Evolutionary conservation across 1,140 invertebrate species (phyloP).

Genomic region (Nixonia krombeini): DNA sequence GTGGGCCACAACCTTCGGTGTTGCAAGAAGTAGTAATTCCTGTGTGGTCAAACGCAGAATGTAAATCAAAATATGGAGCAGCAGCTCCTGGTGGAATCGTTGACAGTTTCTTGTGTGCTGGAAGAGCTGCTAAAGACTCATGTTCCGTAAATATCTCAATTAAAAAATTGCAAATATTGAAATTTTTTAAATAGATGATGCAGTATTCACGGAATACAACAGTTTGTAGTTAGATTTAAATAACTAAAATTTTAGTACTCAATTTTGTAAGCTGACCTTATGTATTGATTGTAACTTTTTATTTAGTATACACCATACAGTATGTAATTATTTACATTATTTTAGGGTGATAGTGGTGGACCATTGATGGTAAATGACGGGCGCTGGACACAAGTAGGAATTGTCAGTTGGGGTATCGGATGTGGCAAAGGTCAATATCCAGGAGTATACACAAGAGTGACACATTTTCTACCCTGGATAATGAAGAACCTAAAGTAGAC

Average conservation of each 20-base stretch:
- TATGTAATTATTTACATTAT: conserved; percentile 4
- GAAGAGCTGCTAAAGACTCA: conserved; percentile 85
- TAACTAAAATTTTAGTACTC: background rate
- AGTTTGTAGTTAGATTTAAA: background rate
- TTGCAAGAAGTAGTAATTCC: conserved; percentile 88
- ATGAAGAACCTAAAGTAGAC: conserved; percentile 76
- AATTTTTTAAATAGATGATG: too few species aligned
- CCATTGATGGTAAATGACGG: conserved; percentile 87
- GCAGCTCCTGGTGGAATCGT: conserved; percentile 90
- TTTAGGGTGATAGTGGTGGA: conserved; percentile 92
- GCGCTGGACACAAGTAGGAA: conserved; percentile 87
- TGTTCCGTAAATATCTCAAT: conserved; percentile 80
- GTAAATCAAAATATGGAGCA: conserved; percentile 84
- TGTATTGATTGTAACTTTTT: background rate
- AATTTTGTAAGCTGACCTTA: background rate
- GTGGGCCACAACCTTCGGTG: conserved; percentile 84
- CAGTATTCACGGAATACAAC: too few species aligned
- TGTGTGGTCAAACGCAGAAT: conserved; percentile 86
- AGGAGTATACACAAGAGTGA: conserved; percentile 87
- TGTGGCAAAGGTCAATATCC: conserved; percentile 93
- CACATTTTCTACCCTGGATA: conserved; percentile 85
- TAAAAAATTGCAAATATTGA: background rate
- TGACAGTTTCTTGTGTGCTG: conserved; percentile 89
- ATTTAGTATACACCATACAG: background rate
- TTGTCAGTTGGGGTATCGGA: conserved; percentile 94